Evolutionary conservation across 2,888 invertebrate species (phyloP).

Genomic region (Aphodius sticticus): DNA sequence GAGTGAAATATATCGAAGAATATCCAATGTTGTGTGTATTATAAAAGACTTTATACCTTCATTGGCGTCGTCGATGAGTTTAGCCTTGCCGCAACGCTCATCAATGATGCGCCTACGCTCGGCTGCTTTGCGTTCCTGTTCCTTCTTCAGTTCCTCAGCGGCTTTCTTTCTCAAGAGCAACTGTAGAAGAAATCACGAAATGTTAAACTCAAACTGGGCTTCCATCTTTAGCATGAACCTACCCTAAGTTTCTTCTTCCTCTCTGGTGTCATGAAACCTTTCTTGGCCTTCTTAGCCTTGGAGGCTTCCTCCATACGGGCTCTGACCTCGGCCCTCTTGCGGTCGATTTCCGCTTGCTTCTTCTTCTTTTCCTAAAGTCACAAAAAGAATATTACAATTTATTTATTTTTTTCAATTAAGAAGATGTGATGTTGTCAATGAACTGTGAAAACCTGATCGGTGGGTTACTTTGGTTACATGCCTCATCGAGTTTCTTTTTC

Average conservation of each 20-base stretch:
- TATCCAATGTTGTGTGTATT: background rate
- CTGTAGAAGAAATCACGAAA: constrained; percentile 60
- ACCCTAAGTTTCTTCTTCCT: constrained; percentile 99
- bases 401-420: constrained; percentile 15
- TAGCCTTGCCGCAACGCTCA: constrained; percentile 92
- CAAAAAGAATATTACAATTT: constrained; percentile 10
- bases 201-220: background rate
- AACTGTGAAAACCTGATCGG: constrained; percentile 31
- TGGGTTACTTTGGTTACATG: constrained; percentile 66
- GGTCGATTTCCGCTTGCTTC: constrained; percentile 97
- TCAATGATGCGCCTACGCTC: constrained; percentile 97
- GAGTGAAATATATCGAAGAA: background rate
- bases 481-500: constrained; percentile 84
- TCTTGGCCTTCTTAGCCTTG: constrained; percentile 98
- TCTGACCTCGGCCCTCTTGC: constrained; percentile 98
- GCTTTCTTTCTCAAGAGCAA: constrained; percentile 99
- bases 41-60: constrained; percentile 75
- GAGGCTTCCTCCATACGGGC: constrained; percentile 99
- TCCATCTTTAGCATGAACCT: constrained; percentile 55
- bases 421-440: constrained; percentile 5
- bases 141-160: constrained; percentile 99
- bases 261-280: constrained; percentile 99
- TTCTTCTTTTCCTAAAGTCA: constrained; percentile 88
- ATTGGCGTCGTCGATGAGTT: constrained; percentile 90
- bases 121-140: constrained; percentile 98